Conservation (phyloP, 2,888 invertebrate genomes). For the Himalopsyche japonica region DNA sequence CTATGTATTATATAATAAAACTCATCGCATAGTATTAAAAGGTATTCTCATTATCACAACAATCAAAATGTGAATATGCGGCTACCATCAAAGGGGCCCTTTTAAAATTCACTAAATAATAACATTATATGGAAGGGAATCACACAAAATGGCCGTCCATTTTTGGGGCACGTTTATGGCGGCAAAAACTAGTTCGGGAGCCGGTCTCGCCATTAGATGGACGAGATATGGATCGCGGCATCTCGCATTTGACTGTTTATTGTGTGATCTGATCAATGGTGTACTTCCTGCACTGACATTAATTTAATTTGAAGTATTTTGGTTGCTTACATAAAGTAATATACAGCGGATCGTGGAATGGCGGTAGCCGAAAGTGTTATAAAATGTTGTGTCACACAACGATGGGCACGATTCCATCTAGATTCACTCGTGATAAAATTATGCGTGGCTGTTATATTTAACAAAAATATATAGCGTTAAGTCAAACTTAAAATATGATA, state of each 20-base stretch:
- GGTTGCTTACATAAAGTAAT: background rate
- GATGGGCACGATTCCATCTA: background rate
- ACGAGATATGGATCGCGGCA: constrained; percentile 29
- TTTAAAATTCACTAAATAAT: background rate
- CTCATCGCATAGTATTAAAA: background rate
- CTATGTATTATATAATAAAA: too few species aligned
- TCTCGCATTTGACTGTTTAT: constrained; percentile 26
- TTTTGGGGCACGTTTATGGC: background rate
- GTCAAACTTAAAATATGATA: background rate
- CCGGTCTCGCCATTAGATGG: constrained; percentile 15
- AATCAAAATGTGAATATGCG: background rate
- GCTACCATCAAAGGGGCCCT: background rate
- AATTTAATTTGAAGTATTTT: constrained; percentile 19
- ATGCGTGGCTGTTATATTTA: background rate
- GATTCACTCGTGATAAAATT: background rate
- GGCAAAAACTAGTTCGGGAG: constrained; percentile 31
- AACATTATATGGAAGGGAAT: background rate
- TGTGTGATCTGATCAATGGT: constrained; percentile 16
- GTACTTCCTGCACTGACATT: constrained; percentile 15
- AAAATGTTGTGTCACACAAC: background rate
- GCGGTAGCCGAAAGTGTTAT: background rate
- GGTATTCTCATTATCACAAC: background rate
- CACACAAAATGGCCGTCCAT: background rate
- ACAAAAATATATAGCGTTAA: background rate
- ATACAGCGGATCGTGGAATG: background rate